Conservation (phyloP, 2,113 vertebrate species). For the Trachemys scripta region DNA sequence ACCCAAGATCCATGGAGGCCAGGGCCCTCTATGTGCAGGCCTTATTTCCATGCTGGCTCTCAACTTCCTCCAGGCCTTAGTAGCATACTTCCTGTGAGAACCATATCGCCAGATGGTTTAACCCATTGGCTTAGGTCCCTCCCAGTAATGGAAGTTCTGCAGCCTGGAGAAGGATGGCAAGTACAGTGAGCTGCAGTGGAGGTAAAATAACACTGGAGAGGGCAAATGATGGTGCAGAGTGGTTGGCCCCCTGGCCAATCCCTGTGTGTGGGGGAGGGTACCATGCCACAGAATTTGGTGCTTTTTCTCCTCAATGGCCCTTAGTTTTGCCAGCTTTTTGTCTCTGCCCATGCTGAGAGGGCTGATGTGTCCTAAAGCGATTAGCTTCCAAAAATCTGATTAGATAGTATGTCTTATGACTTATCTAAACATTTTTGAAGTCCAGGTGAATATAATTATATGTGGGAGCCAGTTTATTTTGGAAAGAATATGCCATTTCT, state of each 20-base stretch:
- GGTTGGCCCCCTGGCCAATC: neutral
- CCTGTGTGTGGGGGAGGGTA: neutral
- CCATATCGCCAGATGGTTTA: neutral
- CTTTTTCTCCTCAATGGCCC: neutral
- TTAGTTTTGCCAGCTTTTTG: neutral
- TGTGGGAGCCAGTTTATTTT: neutral
- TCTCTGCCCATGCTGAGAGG: neutral
- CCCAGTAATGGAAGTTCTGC: neutral
- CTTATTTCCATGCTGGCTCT: neutral
- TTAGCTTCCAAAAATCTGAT: neutral
- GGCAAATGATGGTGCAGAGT: neutral
- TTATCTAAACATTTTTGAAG: neutral
- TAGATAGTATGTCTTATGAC: neutral
- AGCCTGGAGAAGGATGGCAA: neutral
- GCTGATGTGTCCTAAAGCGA: neutral
- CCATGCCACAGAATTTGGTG: neutral
- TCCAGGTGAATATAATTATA: neutral
- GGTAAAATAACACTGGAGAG: neutral
- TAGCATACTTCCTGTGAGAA: neutral
- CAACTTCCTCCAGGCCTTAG: neutral
- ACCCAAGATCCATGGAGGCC: neutral
- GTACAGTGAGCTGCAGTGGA: neutral
- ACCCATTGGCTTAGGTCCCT: neutral
- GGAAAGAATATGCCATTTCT: neutral
- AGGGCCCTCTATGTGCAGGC: neutral